Evolutionary conservation across 2,888 invertebrate genomes (phyloP), one percentile per base, ranked within the genome.

Genomic region (Pomacea canaliculata): DNA sequence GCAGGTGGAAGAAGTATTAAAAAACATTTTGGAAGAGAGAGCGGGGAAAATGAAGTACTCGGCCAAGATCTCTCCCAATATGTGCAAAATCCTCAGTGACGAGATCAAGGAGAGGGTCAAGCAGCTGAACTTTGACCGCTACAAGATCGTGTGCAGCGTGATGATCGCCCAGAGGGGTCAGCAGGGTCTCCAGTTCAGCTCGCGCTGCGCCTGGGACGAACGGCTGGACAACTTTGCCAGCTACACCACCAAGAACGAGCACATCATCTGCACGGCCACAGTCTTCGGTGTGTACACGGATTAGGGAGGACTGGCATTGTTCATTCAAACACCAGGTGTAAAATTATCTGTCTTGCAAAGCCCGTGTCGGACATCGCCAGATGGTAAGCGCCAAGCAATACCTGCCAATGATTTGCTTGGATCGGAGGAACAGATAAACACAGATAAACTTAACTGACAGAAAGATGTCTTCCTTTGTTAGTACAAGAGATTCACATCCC

Each of bases 91-190:
- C 16, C 73, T 88, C 13, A 81, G 82, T 27, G 86, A 86, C 56
- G 87, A 86, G 65, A 84, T 87, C 19, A 87, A 86, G 74, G 83
- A 86, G 13, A 81, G 80, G 69, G 84, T 87, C 19, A 87, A 86
- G 76, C 60, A 63, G 18, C 71, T 86, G 60, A 79, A 82, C n/a
- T 86, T 82, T 76, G 86, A 86, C 71, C 79, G 88, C 23, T 87
- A 87, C 78, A 87, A 86, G 76, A 78, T 88, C 19, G 78, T 88
- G 10, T 80, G 81, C 65, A 73, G 78, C 16, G 82, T 87, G 7
- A 70, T 79, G 16, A 81, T 88, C 18, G 85, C 85, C 8, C 84
- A 86, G 77, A 83, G 80, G 70, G 82, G 76, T 66, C 83, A 83
- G 12, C 87, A 87, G 70, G 82, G 81, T 0, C 63, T 85, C 9